These are phyloP conservation scores for Celastrina argiolus DNA, from an alignment of 2,888 invertebrate genomes.

Conservation along the genomic window DNA sequence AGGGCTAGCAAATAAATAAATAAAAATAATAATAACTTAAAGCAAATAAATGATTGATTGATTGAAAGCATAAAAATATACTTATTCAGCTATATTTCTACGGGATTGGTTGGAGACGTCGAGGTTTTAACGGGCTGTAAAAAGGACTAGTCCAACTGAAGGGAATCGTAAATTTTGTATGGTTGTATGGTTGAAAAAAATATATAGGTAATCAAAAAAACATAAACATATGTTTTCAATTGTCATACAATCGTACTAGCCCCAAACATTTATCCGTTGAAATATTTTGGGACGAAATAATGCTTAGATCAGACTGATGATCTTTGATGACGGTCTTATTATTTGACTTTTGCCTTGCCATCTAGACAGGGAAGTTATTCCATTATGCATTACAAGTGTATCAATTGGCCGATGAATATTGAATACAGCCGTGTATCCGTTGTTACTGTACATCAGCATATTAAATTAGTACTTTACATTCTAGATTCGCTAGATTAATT, in stretches of 20 bases:
- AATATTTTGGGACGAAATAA: neutral
- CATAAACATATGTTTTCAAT: no score
- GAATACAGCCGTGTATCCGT: neutral
- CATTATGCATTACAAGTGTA: neutral
- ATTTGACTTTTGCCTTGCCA: neutral
- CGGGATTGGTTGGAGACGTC: no score
- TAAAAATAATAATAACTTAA: no score
- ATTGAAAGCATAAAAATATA: neutral
- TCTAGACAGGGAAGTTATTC: neutral
- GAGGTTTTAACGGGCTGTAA: no score
- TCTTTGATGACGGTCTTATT: neutral
- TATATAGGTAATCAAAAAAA: no score
- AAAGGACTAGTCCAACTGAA: no score
- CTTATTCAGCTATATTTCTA: constrained; percentile 2
- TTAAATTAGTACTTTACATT: neutral
- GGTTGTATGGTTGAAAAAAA: no score
- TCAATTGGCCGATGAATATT: neutral
- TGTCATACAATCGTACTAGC: no score
- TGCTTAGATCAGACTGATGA: neutral
- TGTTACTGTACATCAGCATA: constrained; percentile 1
- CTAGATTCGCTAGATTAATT: neutral
- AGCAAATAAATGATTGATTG: no score
- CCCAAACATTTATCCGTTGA: no score
- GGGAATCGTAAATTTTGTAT: no score
- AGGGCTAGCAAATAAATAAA: constrained; percentile 16